Conservation (phyloP, 2,888 invertebrate genomes). For the Cryptus viduatorius region DNA sequence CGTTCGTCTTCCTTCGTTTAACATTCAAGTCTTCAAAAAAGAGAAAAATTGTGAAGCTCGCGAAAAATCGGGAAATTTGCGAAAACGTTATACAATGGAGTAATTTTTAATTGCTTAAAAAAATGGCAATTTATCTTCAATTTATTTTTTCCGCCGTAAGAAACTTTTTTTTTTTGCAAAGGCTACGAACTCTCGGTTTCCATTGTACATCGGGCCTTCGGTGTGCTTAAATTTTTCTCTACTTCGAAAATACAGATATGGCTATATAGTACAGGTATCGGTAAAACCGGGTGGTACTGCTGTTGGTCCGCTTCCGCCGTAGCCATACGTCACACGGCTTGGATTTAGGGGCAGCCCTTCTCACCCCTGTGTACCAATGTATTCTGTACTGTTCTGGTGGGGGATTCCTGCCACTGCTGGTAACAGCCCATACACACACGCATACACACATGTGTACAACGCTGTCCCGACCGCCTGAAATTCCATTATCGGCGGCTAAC, state of each 20-base stretch:
- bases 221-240: not conserved
- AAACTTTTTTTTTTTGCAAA: too few relatives aligned
- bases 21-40: too few relatives aligned
- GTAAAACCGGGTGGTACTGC: constrained; percentile 27
- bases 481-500: constrained; percentile 82
- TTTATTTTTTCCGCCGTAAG: too few relatives aligned
- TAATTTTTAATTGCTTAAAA: too few relatives aligned
- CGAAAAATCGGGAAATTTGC: too few relatives aligned
- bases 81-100: too few relatives aligned
- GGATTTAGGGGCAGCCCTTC: constrained; percentile 64
- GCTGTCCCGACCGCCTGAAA: constrained; percentile 74
- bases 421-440: constrained; percentile 44
- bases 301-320: constrained; percentile 29
- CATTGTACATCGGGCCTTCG: too few relatives aligned
- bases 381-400: constrained; percentile 33
- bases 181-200: too few relatives aligned
- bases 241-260: not conserved
- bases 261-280: not conserved
- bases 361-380: constrained; percentile 49
- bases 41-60: too few relatives aligned
- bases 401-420: constrained; percentile 25
- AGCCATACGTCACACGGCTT: constrained; percentile 61
- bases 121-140: too few relatives aligned
- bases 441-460: constrained; percentile 7
- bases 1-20: too few relatives aligned